phyloP scores from a whole-genome alignment of 2,888 invertebrate genomes.

The Nymphalis c-album region DNA sequence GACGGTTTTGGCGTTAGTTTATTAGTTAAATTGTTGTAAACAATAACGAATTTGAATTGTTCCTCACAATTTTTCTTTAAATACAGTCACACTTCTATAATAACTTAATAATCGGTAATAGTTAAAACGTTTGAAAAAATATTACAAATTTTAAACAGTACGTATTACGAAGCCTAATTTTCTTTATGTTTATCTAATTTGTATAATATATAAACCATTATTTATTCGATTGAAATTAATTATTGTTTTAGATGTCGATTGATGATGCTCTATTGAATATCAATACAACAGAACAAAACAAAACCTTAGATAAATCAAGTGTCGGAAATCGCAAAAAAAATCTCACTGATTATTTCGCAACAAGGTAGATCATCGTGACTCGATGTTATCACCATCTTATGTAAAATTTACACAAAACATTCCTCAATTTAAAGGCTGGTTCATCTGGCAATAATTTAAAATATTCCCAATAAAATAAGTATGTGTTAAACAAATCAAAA shows the following conservation, averaged over 20 bases:
- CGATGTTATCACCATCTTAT: background rate
- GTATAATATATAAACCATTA: background rate
- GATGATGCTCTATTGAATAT: conserved; percentile 17
- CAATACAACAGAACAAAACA: conserved; percentile 13
- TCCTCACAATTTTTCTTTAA: background rate
- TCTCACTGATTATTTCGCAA: conserved; percentile 31
- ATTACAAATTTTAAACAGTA: background rate
- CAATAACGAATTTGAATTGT: conserved; percentile 1
- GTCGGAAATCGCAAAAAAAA: conserved; percentile 23
- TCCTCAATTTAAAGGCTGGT: background rate
- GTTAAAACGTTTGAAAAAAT: background rate
- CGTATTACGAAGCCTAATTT: background rate
- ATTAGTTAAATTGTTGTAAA: background rate
- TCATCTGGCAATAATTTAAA: background rate
- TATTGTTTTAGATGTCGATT: conserved; percentile 13
- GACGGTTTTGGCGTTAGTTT: background rate
- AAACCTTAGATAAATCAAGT: conserved; percentile 5
- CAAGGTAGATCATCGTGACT: conserved; percentile 10
- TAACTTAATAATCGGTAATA: background rate
- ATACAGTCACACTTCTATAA: background rate
- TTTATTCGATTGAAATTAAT: background rate
- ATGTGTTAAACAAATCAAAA: no score
- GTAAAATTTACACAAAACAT: background rate
- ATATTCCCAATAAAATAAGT: no score
- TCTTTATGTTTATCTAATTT: no score